phyloP scores from a whole-genome alignment of 2,113 vertebrate species.

The Rhynchomys soricoides region DNA sequence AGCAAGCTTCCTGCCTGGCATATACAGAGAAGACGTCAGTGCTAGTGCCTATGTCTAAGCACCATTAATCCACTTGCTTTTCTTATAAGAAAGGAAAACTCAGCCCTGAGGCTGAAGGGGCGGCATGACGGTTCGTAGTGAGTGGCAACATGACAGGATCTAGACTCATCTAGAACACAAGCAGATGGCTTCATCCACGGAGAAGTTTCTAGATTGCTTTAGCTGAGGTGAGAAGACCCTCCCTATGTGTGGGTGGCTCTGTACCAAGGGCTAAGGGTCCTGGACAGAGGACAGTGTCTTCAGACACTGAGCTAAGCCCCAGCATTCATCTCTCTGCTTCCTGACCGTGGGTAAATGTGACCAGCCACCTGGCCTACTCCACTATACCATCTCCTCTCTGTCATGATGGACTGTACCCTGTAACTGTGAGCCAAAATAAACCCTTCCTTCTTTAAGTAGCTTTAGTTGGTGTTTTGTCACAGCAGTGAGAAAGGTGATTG shows the following conservation, averaged over 20 bases:
- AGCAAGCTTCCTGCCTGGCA: not conserved
- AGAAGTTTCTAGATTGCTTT: not conserved
- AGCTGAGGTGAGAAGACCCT: not conserved
- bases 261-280: not conserved
- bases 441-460: too few species aligned
- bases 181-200: not conserved
- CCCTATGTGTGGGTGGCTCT: not conserved
- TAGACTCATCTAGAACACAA: not conserved
- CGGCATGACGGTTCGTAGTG: not conserved
- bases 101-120: not conserved
- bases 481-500: not conserved
- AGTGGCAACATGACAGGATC: not conserved
- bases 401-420: too few species aligned
- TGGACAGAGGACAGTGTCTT: not conserved
- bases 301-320: too few species aligned
- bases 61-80: not conserved
- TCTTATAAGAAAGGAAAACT: not conserved
- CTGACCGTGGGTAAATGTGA: too few species aligned
- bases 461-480: too few species aligned
- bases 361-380: too few species aligned
- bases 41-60: not conserved
- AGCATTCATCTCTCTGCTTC: too few species aligned
- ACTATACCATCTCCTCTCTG: too few species aligned
- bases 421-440: too few species aligned
- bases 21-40: not conserved